Evolutionary conservation across 2,888 invertebrate genomes (phyloP), one percentile per base, ranked within the genome.

Genomic region (Cheilosia variabilis): DNA sequence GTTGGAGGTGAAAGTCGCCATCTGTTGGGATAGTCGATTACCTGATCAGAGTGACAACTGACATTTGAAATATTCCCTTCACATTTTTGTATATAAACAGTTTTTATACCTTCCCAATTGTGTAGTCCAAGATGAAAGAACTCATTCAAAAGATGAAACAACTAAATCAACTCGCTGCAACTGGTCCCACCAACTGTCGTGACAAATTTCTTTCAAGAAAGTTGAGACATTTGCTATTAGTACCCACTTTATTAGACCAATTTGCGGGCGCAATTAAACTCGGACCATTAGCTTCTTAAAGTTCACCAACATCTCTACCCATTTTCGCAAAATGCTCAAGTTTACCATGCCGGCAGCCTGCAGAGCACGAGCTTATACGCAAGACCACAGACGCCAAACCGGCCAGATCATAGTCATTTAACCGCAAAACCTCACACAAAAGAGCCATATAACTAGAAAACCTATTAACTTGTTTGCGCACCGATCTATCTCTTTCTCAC

Each of bases 401-500:
- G 43, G 43, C 62, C 47, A 62, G 72, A 72, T 62, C 22, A 60
- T 53, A 72, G 69, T 68, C 58, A 69, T 58, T 63, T 65, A 65
- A 43, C 45, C 27, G 31, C 66, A 68, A 75, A 68, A 65, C 19
- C 15, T 9, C 53, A 58, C 65, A 24, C 52, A 65, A 76, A 53
- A 73, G 19, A 53, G 41, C 27, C 37, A 68, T 41, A 31, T 50
- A 63, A 75, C 63, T 24, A 69, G 76, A 65, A 76, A 82, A 65
- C 81, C 63, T 71, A 82, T 71, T 71, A 76, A 65, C 81, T 82
- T 71, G 57, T 63, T 9, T 19, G 58, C n/a, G 52, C 50, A 50
- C 66, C 66, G 71, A 82, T 82, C 72, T 66, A 50, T 77, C 66
- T 66, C 53, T 6, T 82, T 76, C 76, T 71, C 57, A 63, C 69